Percentiles rank a stretch among this genome's conserved stretches.
Evolutionary conservation across 2,888 invertebrate species (phyloP).

Genomic region (Elmis aenea): DNA sequence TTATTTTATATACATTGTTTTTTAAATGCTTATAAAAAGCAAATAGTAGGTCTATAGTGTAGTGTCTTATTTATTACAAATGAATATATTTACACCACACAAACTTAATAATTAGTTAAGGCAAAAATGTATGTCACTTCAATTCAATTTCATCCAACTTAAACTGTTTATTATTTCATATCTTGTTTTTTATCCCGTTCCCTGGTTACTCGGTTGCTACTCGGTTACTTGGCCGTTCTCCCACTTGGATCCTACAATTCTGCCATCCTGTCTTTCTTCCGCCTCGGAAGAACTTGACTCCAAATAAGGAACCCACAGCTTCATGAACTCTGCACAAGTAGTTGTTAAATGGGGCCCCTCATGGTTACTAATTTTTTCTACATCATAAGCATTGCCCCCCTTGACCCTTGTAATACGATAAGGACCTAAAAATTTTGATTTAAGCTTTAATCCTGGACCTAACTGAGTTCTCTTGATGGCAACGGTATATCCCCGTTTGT

Average conservation of each 20-base stretch:
- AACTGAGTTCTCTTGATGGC: conserved; percentile 25
- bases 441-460: conserved; percentile 32
- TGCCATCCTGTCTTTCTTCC: conserved; percentile 1
- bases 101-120: too few species aligned
- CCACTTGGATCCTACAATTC: conserved; percentile 4
- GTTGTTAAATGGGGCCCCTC: conserved; percentile 31
- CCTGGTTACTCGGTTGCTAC: too few species aligned
- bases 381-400: conserved; percentile 34
- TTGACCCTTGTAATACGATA: conserved; percentile 29
- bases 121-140: too few species aligned
- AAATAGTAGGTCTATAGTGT: conserved; percentile 1
- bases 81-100: too few species aligned
- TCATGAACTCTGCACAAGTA: conserved; percentile 31
- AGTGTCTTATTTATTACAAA: too few species aligned
- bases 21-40: too few species aligned
- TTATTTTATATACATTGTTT: too few species aligned
- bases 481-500: conserved; percentile 27
- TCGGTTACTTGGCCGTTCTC: too few species aligned
- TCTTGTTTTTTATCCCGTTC: too few species aligned
- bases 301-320: conserved; percentile 19
- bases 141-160: too few species aligned
- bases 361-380: conserved; percentile 28
- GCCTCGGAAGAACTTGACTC: background rate
- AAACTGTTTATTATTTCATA: too few species aligned
- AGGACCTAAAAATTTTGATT: conserved; percentile 37